These are phyloP conservation scores for Pteropus alecto DNA, from an alignment of 2,113 vertebrate species.

Conservation along the genomic window DNA sequence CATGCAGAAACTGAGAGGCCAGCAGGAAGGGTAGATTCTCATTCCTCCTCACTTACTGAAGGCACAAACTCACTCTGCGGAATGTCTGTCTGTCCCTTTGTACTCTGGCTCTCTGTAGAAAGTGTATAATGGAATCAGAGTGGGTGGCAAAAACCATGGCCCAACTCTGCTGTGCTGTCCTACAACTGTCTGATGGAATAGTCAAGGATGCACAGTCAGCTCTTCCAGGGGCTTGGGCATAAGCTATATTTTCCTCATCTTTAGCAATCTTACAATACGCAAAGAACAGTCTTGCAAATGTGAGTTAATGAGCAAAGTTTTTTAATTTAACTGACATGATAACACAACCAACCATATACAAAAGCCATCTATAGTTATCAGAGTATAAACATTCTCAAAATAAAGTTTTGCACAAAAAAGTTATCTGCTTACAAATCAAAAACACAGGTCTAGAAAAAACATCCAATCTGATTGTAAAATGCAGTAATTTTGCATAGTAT, in stretches of 20 bases:
- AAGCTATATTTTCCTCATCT: neutral
- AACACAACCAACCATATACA: neutral
- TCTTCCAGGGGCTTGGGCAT: neutral
- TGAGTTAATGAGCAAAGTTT: neutral
- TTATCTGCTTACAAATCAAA: conserved; percentile 8
- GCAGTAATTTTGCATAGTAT: conserved; percentile 1
- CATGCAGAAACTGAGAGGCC: neutral
- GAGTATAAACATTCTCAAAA: neutral
- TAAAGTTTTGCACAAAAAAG: neutral
- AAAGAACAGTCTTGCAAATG: neutral
- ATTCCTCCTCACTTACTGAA: neutral
- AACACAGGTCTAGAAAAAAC: neutral
- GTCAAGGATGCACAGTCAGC: neutral
- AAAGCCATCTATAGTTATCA: neutral
- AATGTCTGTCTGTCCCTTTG: neutral
- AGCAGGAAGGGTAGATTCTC: neutral
- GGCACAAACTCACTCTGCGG: neutral
- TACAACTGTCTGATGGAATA: neutral
- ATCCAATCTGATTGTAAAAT: conserved; percentile 20
- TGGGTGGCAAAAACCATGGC: neutral
- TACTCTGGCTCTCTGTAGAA: neutral
- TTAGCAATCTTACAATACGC: neutral
- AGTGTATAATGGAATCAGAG: neutral
- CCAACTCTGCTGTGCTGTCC: neutral
- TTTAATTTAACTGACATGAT: neutral